Percentiles rank a stretch among this genome's conserved stretches.
phyloP scores from a whole-genome alignment of 2,797 vertebrate species.

The Simalia tracyae region DNA sequence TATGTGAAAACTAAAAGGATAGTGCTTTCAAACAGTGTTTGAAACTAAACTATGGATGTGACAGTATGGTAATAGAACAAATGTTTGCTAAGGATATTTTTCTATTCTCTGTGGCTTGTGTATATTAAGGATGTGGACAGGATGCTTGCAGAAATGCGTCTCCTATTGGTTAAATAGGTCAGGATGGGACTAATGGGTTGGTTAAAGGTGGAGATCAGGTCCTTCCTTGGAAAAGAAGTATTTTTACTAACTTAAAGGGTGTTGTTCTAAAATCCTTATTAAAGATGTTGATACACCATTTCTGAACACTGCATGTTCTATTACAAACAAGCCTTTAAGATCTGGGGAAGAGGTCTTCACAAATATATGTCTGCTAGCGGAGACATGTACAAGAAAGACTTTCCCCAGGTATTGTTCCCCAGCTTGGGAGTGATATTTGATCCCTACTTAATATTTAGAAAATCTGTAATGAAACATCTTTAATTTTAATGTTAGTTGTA shows the following conservation, averaged over 20 bases:
- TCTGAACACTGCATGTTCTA: background rate
- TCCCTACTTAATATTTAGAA: background rate
- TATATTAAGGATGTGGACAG: background rate
- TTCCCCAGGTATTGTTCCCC: background rate
- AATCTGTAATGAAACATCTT: background rate
- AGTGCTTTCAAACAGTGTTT: background rate
- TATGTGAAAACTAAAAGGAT: constrained; percentile 1
- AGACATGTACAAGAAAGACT: background rate
- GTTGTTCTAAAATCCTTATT: background rate
- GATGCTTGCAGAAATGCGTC: background rate
- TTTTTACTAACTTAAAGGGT: background rate
- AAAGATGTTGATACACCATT: background rate
- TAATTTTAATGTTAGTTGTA: background rate
- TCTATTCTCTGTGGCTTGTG: background rate
- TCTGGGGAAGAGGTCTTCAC: background rate
- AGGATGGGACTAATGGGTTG: background rate
- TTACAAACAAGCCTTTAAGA: background rate
- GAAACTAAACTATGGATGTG: background rate
- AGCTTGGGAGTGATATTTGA: background rate
- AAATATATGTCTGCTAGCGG: background rate
- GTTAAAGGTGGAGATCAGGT: background rate
- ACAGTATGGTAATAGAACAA: background rate
- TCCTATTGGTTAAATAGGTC: background rate
- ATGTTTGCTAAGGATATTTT: background rate
- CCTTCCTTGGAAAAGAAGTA: background rate